These are phyloP conservation scores for Clinocottus analis DNA, from an alignment of 2,113 vertebrate genomes.

Conservation along the genomic window DNA sequence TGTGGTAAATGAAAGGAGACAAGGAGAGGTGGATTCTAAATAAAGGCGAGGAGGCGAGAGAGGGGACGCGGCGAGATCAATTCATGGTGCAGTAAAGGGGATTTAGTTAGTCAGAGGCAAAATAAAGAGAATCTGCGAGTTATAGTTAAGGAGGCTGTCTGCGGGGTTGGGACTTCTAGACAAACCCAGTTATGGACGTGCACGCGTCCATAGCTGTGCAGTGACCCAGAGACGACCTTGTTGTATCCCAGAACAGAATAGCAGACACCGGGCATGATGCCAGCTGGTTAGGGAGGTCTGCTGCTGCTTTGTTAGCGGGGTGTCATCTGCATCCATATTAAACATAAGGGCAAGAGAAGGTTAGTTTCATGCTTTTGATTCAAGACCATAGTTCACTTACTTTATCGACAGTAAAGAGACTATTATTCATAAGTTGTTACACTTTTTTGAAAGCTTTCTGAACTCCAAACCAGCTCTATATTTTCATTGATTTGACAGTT, in stretches of 20 bases:
- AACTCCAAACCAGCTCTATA: background rate
- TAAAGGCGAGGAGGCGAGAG: conserved; percentile 63
- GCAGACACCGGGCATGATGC: conserved; percentile 32
- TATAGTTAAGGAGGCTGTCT: conserved; percentile 36
- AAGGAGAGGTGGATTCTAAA: conserved; percentile 69
- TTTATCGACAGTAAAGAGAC: background rate
- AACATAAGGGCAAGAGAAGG: conserved; percentile 7
- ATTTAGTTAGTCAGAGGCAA: conserved; percentile 65
- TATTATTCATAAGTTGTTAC: background rate
- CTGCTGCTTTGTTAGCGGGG: conserved; percentile 30
- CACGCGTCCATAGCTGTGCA: conserved; percentile 15
- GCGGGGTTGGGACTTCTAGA: conserved; percentile 20
- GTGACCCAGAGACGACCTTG: conserved; percentile 60
- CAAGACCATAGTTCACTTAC: background rate
- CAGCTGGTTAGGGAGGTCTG: conserved; percentile 34
- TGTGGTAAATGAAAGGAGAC: conserved; percentile 76
- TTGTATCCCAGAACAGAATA: conserved; percentile 31
- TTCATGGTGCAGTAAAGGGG: conserved; percentile 65
- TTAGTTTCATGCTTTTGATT: background rate
- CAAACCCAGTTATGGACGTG: conserved; percentile 23
- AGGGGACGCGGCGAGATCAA: conserved; percentile 61
- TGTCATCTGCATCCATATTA: conserved; percentile 28
- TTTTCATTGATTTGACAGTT: conserved; percentile 4
- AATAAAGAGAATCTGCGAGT: conserved; percentile 62
- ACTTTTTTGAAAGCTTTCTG: background rate